Evolutionary conservation across 2,888 invertebrate species (phyloP).

Genomic region (Sesia bembeciformis): DNA sequence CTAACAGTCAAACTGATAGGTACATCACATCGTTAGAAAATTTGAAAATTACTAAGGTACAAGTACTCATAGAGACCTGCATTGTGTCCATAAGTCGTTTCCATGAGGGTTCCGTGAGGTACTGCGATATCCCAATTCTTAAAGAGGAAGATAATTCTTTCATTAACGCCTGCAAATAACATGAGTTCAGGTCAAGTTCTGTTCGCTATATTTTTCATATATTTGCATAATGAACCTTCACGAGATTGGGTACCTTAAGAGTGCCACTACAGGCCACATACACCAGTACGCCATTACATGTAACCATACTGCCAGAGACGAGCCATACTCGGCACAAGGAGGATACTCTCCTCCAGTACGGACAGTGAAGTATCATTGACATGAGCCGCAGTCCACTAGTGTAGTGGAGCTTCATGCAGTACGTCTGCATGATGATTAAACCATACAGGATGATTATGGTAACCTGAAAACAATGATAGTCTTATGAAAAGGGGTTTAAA

Average conservation of each 20-base stretch:
- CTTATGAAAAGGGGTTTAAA: background rate
- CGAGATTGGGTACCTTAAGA: constrained; percentile 25
- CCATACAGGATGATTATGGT: constrained; percentile 53
- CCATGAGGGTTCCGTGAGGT: constrained; percentile 72
- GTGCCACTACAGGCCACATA: constrained; percentile 52
- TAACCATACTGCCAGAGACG: constrained; percentile 36
- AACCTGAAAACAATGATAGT: constrained; percentile 23
- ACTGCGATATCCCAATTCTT: constrained; percentile 71
- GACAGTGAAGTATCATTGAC: constrained; percentile 40
- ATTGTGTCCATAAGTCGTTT: constrained; percentile 72
- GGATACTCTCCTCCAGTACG: constrained; percentile 44
- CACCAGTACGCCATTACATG: constrained; percentile 50
- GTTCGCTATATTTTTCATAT: too few species aligned
- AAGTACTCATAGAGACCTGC: constrained; percentile 40
- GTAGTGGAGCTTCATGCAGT: constrained; percentile 64
- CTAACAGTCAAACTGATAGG: too few species aligned
- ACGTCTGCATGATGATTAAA: constrained; percentile 51
- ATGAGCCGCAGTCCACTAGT: constrained; percentile 54
- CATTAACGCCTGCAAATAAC: constrained; percentile 39
- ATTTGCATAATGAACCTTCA: too few species aligned
- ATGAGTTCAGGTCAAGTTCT: background rate
- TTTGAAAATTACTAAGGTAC: too few species aligned
- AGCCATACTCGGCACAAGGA: constrained; percentile 42
- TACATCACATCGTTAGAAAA: too few species aligned
- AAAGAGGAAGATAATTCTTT: constrained; percentile 66